Percentiles rank a stretch among this genome's conserved stretches.
These are phyloP conservation scores for Lacanobia wlatinum DNA, from an alignment of 2,888 invertebrate species.

Conservation along the genomic window DNA sequence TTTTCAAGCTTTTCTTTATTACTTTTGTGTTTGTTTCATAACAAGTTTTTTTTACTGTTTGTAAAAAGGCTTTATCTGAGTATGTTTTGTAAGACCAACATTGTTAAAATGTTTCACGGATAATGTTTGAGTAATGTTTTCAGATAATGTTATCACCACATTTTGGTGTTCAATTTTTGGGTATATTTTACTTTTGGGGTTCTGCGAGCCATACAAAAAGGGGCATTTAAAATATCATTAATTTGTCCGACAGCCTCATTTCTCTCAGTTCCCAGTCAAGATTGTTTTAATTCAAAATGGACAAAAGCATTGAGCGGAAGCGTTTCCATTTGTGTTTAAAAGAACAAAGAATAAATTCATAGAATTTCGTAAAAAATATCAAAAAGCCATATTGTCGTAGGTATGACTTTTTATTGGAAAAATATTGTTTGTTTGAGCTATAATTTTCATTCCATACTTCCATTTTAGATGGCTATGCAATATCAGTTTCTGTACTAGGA, in stretches of 20 bases:
- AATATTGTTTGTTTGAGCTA: constrained; percentile 16
- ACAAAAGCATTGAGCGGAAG: constrained; percentile 29
- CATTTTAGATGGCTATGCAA: neutral
- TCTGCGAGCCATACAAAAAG: constrained; percentile 1
- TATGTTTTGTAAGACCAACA: constrained; percentile 28
- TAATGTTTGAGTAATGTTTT: constrained; percentile 11
- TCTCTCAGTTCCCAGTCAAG: constrained; percentile 21
- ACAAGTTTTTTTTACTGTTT: constrained; percentile 35
- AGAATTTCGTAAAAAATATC: constrained; percentile 6
- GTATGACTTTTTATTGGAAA: neutral
- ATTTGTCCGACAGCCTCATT: constrained; percentile 32
- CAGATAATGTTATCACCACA: constrained; percentile 8
- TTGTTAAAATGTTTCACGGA: constrained; percentile 28
- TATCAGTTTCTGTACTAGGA: neutral
- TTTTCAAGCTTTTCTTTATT: constrained; percentile 47
- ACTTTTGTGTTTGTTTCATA: constrained; percentile 44
- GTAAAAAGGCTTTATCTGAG: constrained; percentile 37
- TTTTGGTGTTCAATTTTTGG: constrained; percentile 9
- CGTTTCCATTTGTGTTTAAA: constrained; percentile 9
- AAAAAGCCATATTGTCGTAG: neutral
- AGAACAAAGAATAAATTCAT: constrained; percentile 38
- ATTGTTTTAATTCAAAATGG: constrained; percentile 42
- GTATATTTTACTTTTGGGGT: constrained; percentile 20
- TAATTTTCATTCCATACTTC: neutral
- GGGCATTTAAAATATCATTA: constrained; percentile 40